Percentiles rank a stretch among this genome's conserved stretches.
These are phyloP conservation scores for Syngnathus floridae DNA, from an alignment of 2,113 vertebrate genomes.

Conservation along the genomic window DNA sequence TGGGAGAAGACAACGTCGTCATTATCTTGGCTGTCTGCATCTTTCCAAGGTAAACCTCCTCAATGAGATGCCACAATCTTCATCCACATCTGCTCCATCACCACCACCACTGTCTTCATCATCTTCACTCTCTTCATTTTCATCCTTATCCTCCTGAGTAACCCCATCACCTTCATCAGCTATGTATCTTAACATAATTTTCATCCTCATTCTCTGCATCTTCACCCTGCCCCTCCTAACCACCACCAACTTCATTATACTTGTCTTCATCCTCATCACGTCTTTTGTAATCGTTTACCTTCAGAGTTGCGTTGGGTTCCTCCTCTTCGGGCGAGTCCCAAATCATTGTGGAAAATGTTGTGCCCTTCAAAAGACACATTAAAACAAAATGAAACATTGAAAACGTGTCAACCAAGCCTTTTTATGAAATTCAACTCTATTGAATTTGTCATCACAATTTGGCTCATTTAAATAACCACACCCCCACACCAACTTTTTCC, in stretches of 20 bases:
- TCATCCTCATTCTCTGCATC: background rate
- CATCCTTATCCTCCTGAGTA: background rate
- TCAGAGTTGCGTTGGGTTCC: constrained; percentile 43
- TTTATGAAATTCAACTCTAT: too few species aligned
- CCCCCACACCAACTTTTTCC: too few species aligned
- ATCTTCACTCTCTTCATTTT: background rate
- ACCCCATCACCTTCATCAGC: too few species aligned
- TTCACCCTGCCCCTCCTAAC: too few species aligned
- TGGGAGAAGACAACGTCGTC: constrained; percentile 18
- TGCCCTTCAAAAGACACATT: constrained; percentile 23
- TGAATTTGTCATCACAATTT: too few species aligned
- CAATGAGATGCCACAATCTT: too few species aligned
- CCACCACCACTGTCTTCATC: background rate
- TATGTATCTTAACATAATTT: too few species aligned
- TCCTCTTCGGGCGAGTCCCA: constrained; percentile 47
- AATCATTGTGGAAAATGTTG: constrained; percentile 56
- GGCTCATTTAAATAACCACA: too few species aligned
- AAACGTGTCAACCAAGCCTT: too few species aligned
- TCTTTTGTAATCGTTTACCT: constrained; percentile 45
- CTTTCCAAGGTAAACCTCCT: background rate
- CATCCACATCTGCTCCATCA: background rate
- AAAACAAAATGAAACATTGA: background rate
- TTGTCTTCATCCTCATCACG: too few species aligned
- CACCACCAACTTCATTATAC: background rate
- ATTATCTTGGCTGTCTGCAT: too few species aligned